Evolutionary conservation across 2,797 vertebrate genomes (phyloP).

Genomic region (Sarcophilus harrisii): DNA sequence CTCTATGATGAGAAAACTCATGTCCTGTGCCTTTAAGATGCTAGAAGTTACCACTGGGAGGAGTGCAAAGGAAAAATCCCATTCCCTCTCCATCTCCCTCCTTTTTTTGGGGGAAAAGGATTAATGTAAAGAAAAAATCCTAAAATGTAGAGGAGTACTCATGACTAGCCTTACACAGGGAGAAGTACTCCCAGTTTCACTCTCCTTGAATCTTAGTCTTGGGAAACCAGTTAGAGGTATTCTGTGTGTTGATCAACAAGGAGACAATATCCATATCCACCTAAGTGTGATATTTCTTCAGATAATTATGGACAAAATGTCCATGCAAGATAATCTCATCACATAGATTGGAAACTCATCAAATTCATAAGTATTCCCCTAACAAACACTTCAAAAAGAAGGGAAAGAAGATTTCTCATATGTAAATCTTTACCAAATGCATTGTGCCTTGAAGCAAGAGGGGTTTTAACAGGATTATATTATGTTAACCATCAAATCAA

Average conservation of each 20-base stretch:
- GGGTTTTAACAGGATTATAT: not conserved
- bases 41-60: not conserved
- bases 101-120: not conserved
- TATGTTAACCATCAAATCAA: not conserved
- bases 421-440: constrained; percentile 14
- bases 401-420: constrained; percentile 17
- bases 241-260: not conserved
- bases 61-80: not conserved
- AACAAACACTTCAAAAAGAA: not conserved
- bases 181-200: not conserved
- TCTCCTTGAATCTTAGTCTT: not conserved
- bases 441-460: not conserved
- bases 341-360: not conserved
- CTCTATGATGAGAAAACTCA: not conserved
- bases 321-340: not conserved
- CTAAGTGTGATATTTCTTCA: not conserved
- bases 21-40: not conserved
- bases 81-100: not conserved
- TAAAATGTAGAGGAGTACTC: not conserved
- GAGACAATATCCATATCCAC: not conserved
- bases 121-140: not conserved
- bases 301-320: not conserved
- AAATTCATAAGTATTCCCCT: not conserved
- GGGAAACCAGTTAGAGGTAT: not conserved
- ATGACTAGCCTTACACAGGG: not conserved